phyloP scores from a whole-genome alignment of 2,113 vertebrate species.

The Grus americana region DNA sequence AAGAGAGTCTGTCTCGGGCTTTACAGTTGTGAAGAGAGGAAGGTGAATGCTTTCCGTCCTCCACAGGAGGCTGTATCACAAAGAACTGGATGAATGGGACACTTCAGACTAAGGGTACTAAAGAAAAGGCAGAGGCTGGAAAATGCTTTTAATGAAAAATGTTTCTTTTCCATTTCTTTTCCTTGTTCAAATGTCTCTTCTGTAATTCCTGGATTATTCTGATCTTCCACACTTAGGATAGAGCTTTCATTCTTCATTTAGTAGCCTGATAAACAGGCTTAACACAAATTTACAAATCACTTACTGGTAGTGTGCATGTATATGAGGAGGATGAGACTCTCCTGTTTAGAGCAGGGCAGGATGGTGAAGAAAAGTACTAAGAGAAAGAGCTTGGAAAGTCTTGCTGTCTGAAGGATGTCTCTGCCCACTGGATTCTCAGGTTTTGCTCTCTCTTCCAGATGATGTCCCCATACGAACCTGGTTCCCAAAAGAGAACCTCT shows the following conservation, averaged over 20 bases:
- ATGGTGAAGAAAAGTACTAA: background rate
- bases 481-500: constrained; percentile 98
- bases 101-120: background rate
- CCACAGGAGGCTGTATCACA: background rate
- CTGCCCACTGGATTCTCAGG: background rate
- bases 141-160: background rate
- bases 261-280: background rate
- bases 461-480: constrained; percentile 88
- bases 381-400: background rate
- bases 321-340: background rate
- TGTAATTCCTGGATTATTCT: constrained; percentile 26
- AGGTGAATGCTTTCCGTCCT: background rate
- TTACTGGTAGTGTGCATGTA: background rate
- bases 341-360: background rate
- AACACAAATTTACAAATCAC: background rate
- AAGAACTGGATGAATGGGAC: background rate
- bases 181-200: background rate
- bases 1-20: background rate
- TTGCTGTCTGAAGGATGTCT: background rate
- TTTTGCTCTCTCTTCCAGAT: constrained; percentile 74
- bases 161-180: background rate
- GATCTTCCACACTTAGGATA: background rate
- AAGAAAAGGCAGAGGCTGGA: background rate
- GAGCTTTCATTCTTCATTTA: background rate
- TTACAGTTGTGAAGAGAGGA: background rate